Conservation (phyloP, 2,888 invertebrate species). For the Leptinotarsa rubiginosa region DNA sequence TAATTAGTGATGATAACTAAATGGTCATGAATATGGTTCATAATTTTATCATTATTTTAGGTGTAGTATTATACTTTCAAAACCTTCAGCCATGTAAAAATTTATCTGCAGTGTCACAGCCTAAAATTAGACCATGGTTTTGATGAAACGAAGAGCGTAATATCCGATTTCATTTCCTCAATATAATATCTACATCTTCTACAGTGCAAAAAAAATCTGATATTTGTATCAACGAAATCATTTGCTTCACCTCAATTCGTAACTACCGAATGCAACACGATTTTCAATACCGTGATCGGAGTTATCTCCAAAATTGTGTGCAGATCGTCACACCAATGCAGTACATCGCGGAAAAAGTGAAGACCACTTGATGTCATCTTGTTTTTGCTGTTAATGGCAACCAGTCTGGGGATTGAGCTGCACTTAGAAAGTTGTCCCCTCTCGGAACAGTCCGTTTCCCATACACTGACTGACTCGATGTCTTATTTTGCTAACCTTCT, state of each 20-base stretch:
- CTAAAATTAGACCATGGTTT: no score
- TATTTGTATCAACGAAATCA: background rate
- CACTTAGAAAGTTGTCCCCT: constrained; percentile 61
- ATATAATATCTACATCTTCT: background rate
- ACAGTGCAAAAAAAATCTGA: background rate
- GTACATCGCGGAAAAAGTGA: background rate
- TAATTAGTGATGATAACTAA: no score
- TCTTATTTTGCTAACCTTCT: constrained; percentile 57
- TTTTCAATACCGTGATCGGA: background rate
- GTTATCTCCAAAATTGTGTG: background rate
- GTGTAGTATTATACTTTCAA: no score
- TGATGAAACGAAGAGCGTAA: no score
- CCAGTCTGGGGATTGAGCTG: constrained; percentile 24
- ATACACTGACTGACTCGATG: constrained; percentile 34
- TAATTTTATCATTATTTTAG: no score
- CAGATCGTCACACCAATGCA: background rate
- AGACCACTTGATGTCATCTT: background rate
- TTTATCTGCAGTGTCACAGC: no score
- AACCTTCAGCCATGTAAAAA: no score
- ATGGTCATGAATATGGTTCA: no score
- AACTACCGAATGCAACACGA: background rate
- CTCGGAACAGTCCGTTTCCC: constrained; percentile 39
- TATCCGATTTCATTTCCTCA: no score
- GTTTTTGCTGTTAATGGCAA: constrained; percentile 11
- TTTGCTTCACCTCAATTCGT: background rate